Percentiles rank a stretch among this genome's conserved stretches.
Evolutionary conservation across 2,797 vertebrate genomes (phyloP).

Genomic region (Protonibea diacanthus): DNA sequence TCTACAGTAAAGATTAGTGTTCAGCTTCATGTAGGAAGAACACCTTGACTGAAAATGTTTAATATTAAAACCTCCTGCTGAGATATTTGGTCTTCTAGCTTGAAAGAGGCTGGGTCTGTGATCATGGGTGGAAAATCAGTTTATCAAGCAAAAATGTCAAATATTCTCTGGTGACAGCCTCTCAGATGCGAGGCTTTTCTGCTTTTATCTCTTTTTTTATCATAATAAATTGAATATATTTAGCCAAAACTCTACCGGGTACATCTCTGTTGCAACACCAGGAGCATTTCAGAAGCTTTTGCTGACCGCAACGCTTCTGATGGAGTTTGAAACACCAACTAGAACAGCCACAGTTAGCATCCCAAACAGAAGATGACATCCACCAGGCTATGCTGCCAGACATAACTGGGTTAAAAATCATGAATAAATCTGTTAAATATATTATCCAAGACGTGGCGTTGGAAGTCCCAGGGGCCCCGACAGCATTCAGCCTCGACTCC

Average conservation of each 20-base stretch:
- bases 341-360: too few species aligned
- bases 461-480: constrained; percentile 6
- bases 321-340: too few species aligned
- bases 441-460: not conserved
- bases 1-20: too few species aligned
- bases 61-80: not conserved
- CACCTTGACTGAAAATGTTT: not conserved
- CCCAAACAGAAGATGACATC: not conserved
- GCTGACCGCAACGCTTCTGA: too few species aligned
- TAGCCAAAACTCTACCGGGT: too few species aligned
- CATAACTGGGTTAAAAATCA: not conserved
- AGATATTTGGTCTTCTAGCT: not conserved
- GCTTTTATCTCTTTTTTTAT: too few species aligned
- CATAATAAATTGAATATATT: too few species aligned
- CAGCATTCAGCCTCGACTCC: not conserved
- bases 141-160: not conserved
- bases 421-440: not conserved
- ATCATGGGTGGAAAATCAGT: too few species aligned
- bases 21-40: not conserved
- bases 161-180: too few species aligned
- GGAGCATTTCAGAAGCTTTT: too few species aligned
- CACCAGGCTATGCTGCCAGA: not conserved
- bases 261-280: too few species aligned
- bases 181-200: too few species aligned
- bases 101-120: not conserved